These are phyloP conservation scores for Thyatira batis DNA, from an alignment of 2,888 invertebrate genomes.

Conservation along the genomic window DNA sequence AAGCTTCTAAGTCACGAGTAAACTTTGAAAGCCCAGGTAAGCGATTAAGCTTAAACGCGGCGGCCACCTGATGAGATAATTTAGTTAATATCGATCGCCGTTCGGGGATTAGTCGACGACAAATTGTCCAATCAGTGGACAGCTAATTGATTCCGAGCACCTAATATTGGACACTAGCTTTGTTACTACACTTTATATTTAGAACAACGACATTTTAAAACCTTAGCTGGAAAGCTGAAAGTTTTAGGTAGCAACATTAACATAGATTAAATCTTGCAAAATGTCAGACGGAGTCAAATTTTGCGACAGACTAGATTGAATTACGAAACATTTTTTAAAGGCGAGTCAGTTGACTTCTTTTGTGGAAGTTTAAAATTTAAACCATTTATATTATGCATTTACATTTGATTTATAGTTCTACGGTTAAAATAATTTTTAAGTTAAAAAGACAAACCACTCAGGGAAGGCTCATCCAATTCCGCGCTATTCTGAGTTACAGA, in stretches of 20 bases:
- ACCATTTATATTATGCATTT: too few species aligned
- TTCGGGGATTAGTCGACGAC: conserved; percentile 73
- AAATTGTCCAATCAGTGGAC: conserved; percentile 83
- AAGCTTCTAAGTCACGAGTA: conserved; percentile 8
- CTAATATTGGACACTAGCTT: conserved; percentile 52
- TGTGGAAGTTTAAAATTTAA: not conserved
- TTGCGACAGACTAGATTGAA: not conserved
- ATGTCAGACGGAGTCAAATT: not conserved
- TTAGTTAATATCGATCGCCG: conserved; percentile 70
- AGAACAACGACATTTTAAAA: conserved; percentile 23
- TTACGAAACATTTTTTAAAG: not conserved
- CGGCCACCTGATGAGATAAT: conserved; percentile 69
- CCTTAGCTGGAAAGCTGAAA: not conserved
- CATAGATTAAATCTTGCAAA: not conserved
- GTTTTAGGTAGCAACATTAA: not conserved
- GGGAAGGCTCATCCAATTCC: not conserved
- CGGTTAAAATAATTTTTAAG: not conserved
- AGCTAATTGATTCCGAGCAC: conserved; percentile 83
- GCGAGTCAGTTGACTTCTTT: not conserved
- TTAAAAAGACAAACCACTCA: not conserved
- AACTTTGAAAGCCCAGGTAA: conserved; percentile 11
- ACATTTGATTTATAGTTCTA: too few species aligned
- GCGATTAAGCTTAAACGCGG: conserved; percentile 25
- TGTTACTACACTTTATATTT: conserved; percentile 34
- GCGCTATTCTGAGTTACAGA: not conserved